Conservation (phyloP, 92 coral and sea anemone genomes). For the Palythoa grandis region DNA sequence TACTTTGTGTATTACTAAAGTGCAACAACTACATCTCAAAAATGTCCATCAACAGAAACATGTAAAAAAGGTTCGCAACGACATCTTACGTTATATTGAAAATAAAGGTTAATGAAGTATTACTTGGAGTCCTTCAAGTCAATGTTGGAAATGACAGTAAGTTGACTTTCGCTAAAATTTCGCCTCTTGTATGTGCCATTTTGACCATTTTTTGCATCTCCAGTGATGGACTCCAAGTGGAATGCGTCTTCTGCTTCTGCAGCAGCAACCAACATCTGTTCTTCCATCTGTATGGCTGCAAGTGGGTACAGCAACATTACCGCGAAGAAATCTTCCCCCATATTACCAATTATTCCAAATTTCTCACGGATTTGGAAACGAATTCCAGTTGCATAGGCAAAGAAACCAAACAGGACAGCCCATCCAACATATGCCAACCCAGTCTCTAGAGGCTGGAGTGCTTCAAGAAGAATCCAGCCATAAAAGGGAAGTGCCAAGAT, state of each 20-base stretch:
- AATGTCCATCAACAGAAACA: no score
- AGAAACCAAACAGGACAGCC: conserved; percentile 80
- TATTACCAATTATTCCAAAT: conserved; percentile 79
- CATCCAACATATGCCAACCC: conserved; percentile 87
- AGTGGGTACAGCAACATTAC: conserved; percentile 83
- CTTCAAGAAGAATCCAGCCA: conserved; percentile 71
- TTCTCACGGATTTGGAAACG: conserved; percentile 75
- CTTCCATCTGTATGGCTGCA: conserved; percentile 83
- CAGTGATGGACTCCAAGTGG: neutral
- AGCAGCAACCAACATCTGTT: conserved; percentile 56
- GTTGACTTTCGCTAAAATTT: neutral
- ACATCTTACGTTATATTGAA: no score
- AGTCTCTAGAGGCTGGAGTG: conserved; percentile 60
- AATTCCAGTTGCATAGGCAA: conserved; percentile 66
- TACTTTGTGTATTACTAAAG: no score
- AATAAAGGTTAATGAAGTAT: no score
- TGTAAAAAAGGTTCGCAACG: no score
- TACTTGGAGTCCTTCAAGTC: no score
- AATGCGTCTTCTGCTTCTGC: neutral
- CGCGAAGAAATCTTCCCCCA: conserved; percentile 82
- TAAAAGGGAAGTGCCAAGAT: conserved; percentile 75
- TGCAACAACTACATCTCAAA: no score
- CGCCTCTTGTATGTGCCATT: neutral
- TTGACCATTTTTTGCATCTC: neutral
- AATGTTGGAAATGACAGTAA: neutral